These are phyloP conservation scores for Entomobrya multifasciata DNA, from an alignment of 2,888 invertebrate species.

Conservation along the genomic window DNA sequence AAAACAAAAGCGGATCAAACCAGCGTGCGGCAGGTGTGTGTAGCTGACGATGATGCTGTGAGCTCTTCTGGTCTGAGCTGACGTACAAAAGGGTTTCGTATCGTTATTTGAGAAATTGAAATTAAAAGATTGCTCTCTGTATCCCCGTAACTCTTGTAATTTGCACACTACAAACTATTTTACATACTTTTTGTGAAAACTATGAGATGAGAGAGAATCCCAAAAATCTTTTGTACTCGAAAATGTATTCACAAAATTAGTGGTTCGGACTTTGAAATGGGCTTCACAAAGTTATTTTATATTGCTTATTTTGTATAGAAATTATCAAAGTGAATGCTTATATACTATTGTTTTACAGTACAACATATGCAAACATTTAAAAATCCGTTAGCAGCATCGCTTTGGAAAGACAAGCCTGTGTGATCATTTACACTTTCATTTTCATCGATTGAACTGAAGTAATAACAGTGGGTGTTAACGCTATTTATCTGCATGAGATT, in stretches of 20 bases:
- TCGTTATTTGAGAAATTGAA: neutral
- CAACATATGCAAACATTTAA: neutral
- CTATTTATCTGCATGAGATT: conserved; percentile 11
- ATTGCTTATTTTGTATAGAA: too few relatives aligned
- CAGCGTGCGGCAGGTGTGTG: conserved; percentile 40
- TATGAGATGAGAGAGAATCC: too few relatives aligned
- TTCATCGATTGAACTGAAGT: conserved; percentile 45
- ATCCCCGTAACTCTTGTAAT: too few relatives aligned
- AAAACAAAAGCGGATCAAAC: conserved; percentile 22
- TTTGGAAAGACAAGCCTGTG: neutral
- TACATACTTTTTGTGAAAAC: conserved; percentile 7
- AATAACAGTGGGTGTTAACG: conserved; percentile 40
- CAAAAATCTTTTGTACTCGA: too few relatives aligned
- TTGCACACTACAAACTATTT: neutral
- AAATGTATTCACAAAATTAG: neutral
- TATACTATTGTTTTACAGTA: neutral
- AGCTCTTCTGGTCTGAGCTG: too few relatives aligned
- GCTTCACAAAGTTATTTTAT: too few relatives aligned
- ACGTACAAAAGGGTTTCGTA: too few relatives aligned
- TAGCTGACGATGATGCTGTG: conserved; percentile 28
- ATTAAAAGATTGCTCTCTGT: too few relatives aligned
- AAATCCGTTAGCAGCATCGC: neutral
- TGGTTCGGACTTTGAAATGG: too few relatives aligned
- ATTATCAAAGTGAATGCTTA: too few relatives aligned
- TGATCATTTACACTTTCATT: conserved; percentile 52